These are phyloP conservation scores for Dione vanillae DNA, from an alignment of 2,888 invertebrate genomes.

Conservation along the genomic window DNA sequence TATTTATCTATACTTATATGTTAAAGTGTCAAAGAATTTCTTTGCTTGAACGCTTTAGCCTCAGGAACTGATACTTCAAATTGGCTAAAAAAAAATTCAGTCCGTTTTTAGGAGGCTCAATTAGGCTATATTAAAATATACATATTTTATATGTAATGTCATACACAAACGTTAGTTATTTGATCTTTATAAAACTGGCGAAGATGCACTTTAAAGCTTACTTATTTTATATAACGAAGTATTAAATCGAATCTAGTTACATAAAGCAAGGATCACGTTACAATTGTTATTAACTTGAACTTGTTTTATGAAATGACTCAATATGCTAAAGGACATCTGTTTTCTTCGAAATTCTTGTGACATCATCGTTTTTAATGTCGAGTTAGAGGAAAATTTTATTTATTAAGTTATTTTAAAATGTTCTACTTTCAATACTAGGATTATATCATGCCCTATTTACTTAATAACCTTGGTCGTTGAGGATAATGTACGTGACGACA, in stretches of 20 bases:
- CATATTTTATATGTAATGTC: too few species aligned
- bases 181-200: too few species aligned
- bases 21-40: too few species aligned
- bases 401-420: slow-evolving; percentile 23
- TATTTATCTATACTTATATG: too few species aligned
- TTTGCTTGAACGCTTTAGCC: too few species aligned
- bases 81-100: too few species aligned
- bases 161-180: too few species aligned
- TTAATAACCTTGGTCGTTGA: slow-evolving; percentile 29
- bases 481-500: slow-evolving; percentile 5
- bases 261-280: slow-evolving; percentile 1
- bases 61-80: too few species aligned
- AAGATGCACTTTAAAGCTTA: too few species aligned
- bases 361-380: slow-evolving; percentile 46
- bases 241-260: background rate
- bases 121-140: too few species aligned
- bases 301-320: slow-evolving; percentile 53
- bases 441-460: slow-evolving; percentile 29
- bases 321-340: slow-evolving; percentile 57
- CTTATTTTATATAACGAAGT: background rate
- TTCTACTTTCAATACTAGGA: slow-evolving; percentile 35
- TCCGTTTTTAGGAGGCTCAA: too few species aligned
- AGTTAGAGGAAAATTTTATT: slow-evolving; percentile 34
- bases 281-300: slow-evolving; percentile 23
- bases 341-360: slow-evolving; percentile 64